Conservation (phyloP, 2,888 invertebrate species). For the Rosalia funebris region DNA sequence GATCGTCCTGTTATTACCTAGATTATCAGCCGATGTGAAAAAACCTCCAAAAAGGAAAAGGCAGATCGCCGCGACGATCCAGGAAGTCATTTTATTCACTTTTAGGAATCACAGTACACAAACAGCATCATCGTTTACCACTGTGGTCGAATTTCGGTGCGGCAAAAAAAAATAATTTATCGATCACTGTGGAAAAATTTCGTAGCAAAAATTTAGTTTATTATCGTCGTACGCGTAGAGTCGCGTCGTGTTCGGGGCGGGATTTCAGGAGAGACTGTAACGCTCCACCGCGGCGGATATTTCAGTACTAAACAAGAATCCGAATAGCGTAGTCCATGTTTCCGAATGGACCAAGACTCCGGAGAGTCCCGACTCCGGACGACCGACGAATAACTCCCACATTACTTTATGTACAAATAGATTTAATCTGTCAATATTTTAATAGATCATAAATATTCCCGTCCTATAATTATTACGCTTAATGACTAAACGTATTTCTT, state of each 20-base stretch:
- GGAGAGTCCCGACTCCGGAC: slow-evolving; percentile 24
- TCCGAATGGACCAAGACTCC: slow-evolving; percentile 35
- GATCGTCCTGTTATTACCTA: slow-evolving; percentile 28
- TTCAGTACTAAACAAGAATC: slow-evolving; percentile 36
- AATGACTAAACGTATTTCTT: slow-evolving; percentile 1
- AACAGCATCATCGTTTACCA: slow-evolving; percentile 28
- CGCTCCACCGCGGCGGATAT: slow-evolving; percentile 23
- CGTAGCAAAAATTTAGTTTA: slow-evolving; percentile 6
- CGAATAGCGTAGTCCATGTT: slow-evolving; percentile 35
- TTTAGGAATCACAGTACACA: slow-evolving; percentile 35
- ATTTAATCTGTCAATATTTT: slow-evolving; percentile 21
- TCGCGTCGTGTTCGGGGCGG: slow-evolving; percentile 19
- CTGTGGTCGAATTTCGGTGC: slow-evolving; percentile 4
- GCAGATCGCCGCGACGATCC: slow-evolving; percentile 28
- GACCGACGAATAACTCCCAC: slow-evolving; percentile 19
- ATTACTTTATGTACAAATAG: slow-evolving; percentile 11
- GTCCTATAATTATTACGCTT: slow-evolving; percentile 4
- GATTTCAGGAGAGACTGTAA: slow-evolving; percentile 23
- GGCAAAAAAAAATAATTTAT: slow-evolving; percentile 5
- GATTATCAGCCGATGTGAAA: slow-evolving; percentile 36
- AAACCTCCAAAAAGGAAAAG: slow-evolving; percentile 32
- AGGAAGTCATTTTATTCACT: slow-evolving; percentile 36
- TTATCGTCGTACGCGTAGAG: slow-evolving; percentile 5
- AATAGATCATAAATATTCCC: slow-evolving; percentile 13
- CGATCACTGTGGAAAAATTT: slow-evolving; percentile 3